Base-by-base conservation (phyloP, 2,888 invertebrate species). In the Tenodera sinensis region DNA sequence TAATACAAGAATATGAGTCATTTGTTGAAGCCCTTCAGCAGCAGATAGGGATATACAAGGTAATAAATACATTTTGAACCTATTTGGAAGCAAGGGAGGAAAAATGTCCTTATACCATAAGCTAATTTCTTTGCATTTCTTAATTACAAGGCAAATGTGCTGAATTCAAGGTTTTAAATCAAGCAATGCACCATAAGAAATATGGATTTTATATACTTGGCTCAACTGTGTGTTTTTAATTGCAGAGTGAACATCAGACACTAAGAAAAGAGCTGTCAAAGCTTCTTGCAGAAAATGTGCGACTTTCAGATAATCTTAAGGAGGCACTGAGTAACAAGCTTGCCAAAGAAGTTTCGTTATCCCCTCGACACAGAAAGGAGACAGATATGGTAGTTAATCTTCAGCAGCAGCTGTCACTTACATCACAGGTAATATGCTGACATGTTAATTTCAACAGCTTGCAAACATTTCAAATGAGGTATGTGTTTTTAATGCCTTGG, bases 351-450 rank as follows among this genome's bases (percentile, higher is more conserved):
- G 15, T n/a, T 20, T n/a, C 47, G 12, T 0, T 83, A 20, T 89
- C 87, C 14, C 84, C 86, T 27, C n/a, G n/a, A 28, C 85, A 88
- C 84, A 30, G 47, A 30, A 89, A 90, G 30, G 84, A 85, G 83
- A 14, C 83, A 20, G 89, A 90, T 83, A 90, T 90, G 90, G 87
- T 90, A 20, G 42, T 85, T 30, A 90, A 90, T 42, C 83, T 90
- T 15, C 88, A 89, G 30, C 86, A 88, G 34, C 90, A 90, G 42
- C 81, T 89, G 28, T 83, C 89, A 30, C 81, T 89, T n/a, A 84
- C 84, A 83, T 25, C 71, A 47, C 89, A 90, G 88, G 90, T 90
- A 87, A 7, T 6, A 15, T 83, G 81, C 1, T 15, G 3, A 1
- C 42, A 42, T 42, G 20, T 4, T 25, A 27, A 83, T 27, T 28